Percentiles rank a stretch among this genome's conserved stretches.
phyloP scores from a whole-genome alignment of 1,140 invertebrate species.

The Drosophila pectinifera region DNA sequence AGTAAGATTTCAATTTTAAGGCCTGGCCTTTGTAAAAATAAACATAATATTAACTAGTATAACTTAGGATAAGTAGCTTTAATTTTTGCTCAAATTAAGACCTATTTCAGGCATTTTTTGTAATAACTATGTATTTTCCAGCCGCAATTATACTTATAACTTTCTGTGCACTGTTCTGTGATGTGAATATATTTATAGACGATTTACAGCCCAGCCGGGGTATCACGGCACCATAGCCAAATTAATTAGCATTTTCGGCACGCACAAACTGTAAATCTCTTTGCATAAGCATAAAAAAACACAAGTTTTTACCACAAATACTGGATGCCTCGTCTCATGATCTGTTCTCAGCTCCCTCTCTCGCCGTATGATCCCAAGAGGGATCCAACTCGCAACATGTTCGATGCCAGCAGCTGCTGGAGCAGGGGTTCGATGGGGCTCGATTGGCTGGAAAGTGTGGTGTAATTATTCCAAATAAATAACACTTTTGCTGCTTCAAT shows the following conservation, averaged over 20 bases:
- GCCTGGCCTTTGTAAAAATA: too few relatives aligned
- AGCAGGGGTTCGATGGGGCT: neutral
- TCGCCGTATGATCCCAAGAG: neutral
- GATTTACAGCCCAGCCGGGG: conserved; percentile 71
- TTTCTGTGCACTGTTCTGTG: conserved; percentile 23
- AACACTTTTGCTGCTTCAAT: too few relatives aligned
- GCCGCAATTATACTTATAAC: neutral
- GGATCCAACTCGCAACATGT: conserved; percentile 4
- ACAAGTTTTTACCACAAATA: conserved; percentile 4
- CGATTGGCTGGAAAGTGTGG: neutral
- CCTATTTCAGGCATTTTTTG: too few relatives aligned
- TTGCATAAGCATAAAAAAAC: conserved; percentile 72
- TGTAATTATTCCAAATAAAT: too few relatives aligned
- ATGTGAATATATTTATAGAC: conserved; percentile 56
- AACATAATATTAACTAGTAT: too few relatives aligned
- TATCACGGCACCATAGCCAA: conserved; percentile 63
- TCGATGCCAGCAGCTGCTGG: conserved; percentile 5
- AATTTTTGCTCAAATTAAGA: too few relatives aligned
- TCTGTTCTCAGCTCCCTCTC: conserved; percentile 1
- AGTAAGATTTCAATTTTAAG: too few relatives aligned
- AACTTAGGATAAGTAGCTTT: too few relatives aligned
- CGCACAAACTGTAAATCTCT: conserved; percentile 82
- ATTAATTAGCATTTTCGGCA: conserved; percentile 83
- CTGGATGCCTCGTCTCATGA: neutral
- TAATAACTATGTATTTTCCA: neutral